A percentile compares a stretch with the other conserved stretches of the same genome.
Conservation (phyloP, 2,888 invertebrate genomes). For the Dorcus parallelipipedus region DNA sequence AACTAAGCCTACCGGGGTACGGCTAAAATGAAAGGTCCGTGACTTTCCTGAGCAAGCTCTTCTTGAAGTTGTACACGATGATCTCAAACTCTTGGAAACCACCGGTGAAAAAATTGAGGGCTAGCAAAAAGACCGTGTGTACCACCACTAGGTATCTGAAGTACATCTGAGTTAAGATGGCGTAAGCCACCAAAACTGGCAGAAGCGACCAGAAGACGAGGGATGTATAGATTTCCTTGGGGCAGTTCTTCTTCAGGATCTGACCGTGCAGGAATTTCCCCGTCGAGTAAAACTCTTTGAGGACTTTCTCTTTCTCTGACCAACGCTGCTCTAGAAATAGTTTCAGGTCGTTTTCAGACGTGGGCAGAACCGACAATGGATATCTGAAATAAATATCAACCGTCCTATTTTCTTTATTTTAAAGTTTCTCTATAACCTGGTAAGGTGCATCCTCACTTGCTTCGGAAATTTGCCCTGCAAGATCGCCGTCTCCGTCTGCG, state of each 20-base stretch:
- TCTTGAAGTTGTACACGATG: conserved; percentile 9
- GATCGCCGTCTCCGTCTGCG: conserved; percentile 73
- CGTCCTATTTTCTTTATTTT: no score
- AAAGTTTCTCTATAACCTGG: conserved; percentile 50
- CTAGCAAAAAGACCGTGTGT: conserved; percentile 55
- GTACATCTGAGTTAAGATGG: conserved; percentile 45
- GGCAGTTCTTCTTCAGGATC: conserved; percentile 34
- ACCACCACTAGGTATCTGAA: conserved; percentile 55
- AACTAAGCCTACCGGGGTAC: no score
- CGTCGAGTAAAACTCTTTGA: conserved; percentile 58
- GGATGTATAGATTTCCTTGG: conserved; percentile 52
- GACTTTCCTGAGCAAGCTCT: background rate
- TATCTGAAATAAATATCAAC: conserved; percentile 49
- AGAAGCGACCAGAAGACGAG: conserved; percentile 65
- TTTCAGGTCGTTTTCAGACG: conserved; percentile 55
- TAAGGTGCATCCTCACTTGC: conserved; percentile 73
- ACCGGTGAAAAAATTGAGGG: conserved; percentile 55
- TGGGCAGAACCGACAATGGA: conserved; percentile 57
- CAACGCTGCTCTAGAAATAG: conserved; percentile 65
- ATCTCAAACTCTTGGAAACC: conserved; percentile 61
- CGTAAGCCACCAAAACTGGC: conserved; percentile 51
- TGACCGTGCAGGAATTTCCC: conserved; percentile 50
- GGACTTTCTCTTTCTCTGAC: conserved; percentile 61
- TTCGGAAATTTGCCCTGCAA: conserved; percentile 68
- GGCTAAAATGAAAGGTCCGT: background rate